Base-by-base conservation (phyloP, 1,140 invertebrate species). In the Campodea augens region DNA sequence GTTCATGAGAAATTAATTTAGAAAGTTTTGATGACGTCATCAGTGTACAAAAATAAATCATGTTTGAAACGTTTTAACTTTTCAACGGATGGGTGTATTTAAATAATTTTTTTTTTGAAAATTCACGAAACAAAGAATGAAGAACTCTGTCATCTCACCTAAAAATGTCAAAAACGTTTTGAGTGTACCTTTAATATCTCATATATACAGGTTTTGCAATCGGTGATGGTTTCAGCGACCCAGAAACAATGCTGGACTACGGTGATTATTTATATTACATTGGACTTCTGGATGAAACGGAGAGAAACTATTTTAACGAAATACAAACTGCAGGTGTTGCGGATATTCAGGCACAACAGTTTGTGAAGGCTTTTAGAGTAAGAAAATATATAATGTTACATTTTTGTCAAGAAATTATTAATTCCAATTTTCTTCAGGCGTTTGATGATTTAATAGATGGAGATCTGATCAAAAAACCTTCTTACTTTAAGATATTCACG, bases 181-280 rank as follows among this genome's bases (percentile, higher is more conserved):
- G 24, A 23, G 43, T 44, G 45, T 18, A 32, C 25, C 3, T 15
- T 22, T 27, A 41, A 2, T 38, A 15, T 50, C 15, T 32, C 24
- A n/a, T n/a, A n/a, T n/a, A n/a, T 32, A 3, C 46, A 52, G 68
- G 69, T 22, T 57, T 91, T 47, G 77, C 81, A 0, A 89, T 91
- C 55, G 86, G 85, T 1, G 87, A 90, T 64, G 86, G 85, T 0
- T 62, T 87, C 0, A 77, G 73, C 47, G 87, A 90, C 64, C 86
- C 86, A 0, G 63, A 74, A 22, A 73, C 81, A 57, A 83, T 87
- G 64, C 56, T 83, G 0, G 59, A 75, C 10, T 89, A 88, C 57
- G 77, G 80, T 5, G 73, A 81, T 51, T 84, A 83, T 62, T 69
- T 91, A 37, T 88, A 82, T 57, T 77, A 82, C 54, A 60, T 84